phyloP scores from a whole-genome alignment of 2,797 vertebrate species.

The Graptemys geographica region DNA sequence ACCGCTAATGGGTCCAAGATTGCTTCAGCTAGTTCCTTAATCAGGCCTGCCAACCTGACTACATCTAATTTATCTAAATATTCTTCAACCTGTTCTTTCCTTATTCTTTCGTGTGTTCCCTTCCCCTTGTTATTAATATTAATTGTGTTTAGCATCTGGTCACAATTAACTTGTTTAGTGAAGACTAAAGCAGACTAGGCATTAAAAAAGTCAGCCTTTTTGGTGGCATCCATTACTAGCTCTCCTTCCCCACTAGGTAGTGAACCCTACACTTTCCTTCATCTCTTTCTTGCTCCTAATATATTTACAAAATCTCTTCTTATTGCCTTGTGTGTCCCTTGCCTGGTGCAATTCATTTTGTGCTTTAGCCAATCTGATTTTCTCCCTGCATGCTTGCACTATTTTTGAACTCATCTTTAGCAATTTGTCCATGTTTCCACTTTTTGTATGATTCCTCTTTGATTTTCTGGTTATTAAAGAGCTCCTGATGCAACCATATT shows the following conservation, averaged over 20 bases:
- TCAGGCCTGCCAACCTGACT: no score
- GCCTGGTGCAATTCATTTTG: background rate
- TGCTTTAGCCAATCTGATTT: background rate
- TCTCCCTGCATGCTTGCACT: no score
- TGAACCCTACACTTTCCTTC: background rate
- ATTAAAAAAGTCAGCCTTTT: background rate
- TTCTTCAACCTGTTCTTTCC: background rate
- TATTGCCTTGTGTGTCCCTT: background rate
- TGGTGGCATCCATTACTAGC: background rate
- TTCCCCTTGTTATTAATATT: background rate
- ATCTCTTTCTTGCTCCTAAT: background rate
- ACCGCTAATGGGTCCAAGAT: background rate
- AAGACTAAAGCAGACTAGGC: background rate
- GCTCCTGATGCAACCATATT: no score
- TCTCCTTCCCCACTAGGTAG: background rate
- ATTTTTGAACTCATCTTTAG: no score
- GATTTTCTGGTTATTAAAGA: no score
- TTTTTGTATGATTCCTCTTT: no score
- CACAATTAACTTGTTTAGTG: background rate
- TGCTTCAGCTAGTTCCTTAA: background rate
- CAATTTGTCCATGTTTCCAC: no score
- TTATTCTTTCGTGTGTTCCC: background rate
- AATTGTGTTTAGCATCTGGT: background rate
- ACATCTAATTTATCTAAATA: background rate
- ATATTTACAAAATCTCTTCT: background rate